Base-by-base conservation (phyloP, 2,113 vertebrate species). In the Emydura subglobosa region DNA sequence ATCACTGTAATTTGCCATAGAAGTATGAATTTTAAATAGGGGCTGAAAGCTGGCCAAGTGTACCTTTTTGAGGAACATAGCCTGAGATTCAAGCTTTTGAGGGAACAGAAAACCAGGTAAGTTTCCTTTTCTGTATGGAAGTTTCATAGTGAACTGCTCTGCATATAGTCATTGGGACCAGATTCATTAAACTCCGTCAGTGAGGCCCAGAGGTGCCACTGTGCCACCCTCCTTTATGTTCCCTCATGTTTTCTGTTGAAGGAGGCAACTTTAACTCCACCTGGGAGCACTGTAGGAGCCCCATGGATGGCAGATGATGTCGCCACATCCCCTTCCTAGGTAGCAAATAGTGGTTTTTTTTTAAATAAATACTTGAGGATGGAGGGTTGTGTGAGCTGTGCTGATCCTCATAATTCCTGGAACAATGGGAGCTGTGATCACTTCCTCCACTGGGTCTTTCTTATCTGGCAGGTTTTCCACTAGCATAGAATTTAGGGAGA, bases 361-460 rank as follows among this genome's bases (percentile, higher is more conserved):
- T 44, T 25, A 50, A 68, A 68, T 39, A 39, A 68, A 68, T 10
- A 21, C 65, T 68, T 17, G 14, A n/a, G 57, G 57, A 31, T 61
- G 27, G 13, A 31, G 29, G 8, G 14, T 34, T 65, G 16, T 65
- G 29, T 65, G 61, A 19, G 16, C 61, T 34, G 61, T 65, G 31
- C 72, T 79, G 51, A 82, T 7, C 31, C 31, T 61, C 31, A 1
- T 44, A 29, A 17, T 2, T 4, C 44, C 76, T 51, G 49, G 31
- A 94, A 17, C 51, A 82, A 39, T 19, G 14, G 25, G 86, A 53
- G 10, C 50, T 57, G 47, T 76, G 29, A 94, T 13, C 2, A 2
- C 49, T 93, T 92, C 89, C 83, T 92, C 39, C 83, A 76, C 85
- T 85, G 78, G 84, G n/a, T 9, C 84, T 17, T 88, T 93, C 91